Conservation (phyloP, 2,888 invertebrate genomes). For the Idaea straminata region DNA sequence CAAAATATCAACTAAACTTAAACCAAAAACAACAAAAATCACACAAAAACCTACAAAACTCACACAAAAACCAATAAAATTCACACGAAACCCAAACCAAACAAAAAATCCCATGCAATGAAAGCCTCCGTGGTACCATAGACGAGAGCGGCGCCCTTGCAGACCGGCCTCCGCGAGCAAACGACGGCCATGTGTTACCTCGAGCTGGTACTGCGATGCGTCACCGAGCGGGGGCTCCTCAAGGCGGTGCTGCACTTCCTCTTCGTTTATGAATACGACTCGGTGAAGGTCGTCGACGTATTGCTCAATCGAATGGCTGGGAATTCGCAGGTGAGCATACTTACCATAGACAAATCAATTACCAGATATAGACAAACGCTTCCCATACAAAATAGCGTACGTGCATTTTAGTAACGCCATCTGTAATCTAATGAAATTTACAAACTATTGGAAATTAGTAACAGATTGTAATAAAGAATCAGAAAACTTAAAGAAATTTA, state of each 20-base stretch:
- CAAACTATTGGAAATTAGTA: no score
- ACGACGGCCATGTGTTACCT: conserved; percentile 96
- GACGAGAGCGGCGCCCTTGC: conserved; percentile 77
- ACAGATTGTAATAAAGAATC: no score
- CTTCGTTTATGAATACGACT: conserved; percentile 90
- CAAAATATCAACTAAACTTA: conserved; percentile 48
- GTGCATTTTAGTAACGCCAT: no score
- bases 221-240: conserved; percentile 91
- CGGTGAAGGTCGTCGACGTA: conserved; percentile 89
- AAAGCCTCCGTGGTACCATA: conserved; percentile 52
- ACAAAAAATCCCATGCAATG: conserved; percentile 20
- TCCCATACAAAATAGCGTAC: no score
- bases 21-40: conserved; percentile 29
- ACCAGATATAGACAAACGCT: no score
- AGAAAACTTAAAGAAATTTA: no score
- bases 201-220: conserved; percentile 92
- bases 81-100: background rate
- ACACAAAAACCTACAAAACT: background rate
- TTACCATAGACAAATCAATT: no score
- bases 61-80: background rate
- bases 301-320: conserved; percentile 89
- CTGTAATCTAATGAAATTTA: no score
- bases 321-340: conserved; percentile 83
- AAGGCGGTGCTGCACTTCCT: conserved; percentile 92
- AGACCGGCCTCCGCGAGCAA: conserved; percentile 93